phyloP scores from a whole-genome alignment of 2,797 vertebrate species.

The Macropus fuliginosus region DNA sequence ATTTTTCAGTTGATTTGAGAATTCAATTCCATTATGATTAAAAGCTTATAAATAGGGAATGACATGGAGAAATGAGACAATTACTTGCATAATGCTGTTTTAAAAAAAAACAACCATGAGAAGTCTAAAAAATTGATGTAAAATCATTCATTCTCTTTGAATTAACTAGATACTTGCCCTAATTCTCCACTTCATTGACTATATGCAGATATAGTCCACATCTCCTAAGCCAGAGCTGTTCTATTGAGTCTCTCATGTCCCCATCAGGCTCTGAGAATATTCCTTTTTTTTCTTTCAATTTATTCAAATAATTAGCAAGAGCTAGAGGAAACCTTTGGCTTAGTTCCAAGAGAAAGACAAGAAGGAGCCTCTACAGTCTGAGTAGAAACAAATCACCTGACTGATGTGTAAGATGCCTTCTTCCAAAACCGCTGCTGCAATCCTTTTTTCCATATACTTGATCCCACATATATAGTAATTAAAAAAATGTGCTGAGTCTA shows the following conservation, averaged over 20 bases:
- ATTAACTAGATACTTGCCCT: neutral
- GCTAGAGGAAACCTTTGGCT: slow-evolving; percentile 11
- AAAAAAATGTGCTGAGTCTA: slow-evolving; percentile 35
- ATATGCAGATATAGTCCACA: neutral
- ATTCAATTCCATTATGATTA: slow-evolving; percentile 13
- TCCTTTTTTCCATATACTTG: neutral
- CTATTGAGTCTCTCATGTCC: slow-evolving; percentile 56
- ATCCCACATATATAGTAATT: slow-evolving; percentile 40
- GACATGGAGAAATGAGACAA: neutral
- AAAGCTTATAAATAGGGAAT: neutral
- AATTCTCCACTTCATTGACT: slow-evolving; percentile 22
- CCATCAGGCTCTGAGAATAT: slow-evolving; percentile 17
- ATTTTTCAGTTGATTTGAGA: slow-evolving; percentile 8
- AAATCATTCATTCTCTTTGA: slow-evolving; percentile 29
- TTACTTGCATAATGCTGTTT: slow-evolving; percentile 38
- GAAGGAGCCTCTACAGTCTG: neutral
- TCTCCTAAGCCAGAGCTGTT: slow-evolving; percentile 42
- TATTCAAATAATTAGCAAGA: slow-evolving; percentile 58
- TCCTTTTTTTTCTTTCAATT: slow-evolving; percentile 20
- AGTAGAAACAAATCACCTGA: slow-evolving; percentile 43
- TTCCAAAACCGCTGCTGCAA: neutral
- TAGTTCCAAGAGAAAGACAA: slow-evolving; percentile 50
- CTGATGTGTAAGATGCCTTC: slow-evolving; percentile 36
- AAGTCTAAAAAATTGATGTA: neutral
- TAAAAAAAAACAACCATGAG: neutral